A percentile compares a stretch with the other conserved stretches of the same genome.
These are phyloP conservation scores for Schrankia costaestrigalis DNA, from an alignment of 2,888 invertebrate species.

Conservation along the genomic window DNA sequence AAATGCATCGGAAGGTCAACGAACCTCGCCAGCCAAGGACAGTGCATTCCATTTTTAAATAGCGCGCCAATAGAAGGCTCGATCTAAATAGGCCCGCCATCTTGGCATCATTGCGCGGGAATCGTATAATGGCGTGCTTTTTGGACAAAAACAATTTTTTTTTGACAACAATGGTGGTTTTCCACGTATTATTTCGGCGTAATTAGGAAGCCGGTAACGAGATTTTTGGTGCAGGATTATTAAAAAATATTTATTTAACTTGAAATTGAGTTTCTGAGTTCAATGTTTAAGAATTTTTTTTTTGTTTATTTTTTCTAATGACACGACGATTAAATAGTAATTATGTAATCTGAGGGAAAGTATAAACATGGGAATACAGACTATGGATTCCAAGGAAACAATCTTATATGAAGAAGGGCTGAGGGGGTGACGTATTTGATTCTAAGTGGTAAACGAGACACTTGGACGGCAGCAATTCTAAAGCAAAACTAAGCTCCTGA, in stretches of 20 bases:
- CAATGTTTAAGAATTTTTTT: constrained; percentile 8
- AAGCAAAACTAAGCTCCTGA: too few species aligned
- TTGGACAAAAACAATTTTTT: constrained; percentile 61
- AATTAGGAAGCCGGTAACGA: constrained; percentile 74
- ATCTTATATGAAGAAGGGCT: neutral
- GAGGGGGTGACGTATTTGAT: neutral
- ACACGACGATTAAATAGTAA: too few species aligned
- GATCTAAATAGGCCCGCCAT: constrained; percentile 78
- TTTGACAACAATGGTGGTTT: constrained; percentile 59
- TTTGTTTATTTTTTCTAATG: neutral
- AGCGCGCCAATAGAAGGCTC: constrained; percentile 77
- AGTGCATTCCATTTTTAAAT: constrained; percentile 80
- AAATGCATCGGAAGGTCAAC: constrained; percentile 80
- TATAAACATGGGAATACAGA: too few species aligned
- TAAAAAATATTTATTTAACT: constrained; percentile 30
- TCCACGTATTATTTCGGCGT: constrained; percentile 68
- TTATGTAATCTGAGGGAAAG: too few species aligned
- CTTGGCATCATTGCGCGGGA: constrained; percentile 72
- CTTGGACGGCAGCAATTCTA: neutral
- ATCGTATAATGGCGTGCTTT: constrained; percentile 41
- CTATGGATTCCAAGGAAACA: neutral
- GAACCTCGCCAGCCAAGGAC: constrained; percentile 75
- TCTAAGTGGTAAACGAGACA: neutral
- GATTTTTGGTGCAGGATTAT: constrained; percentile 40
- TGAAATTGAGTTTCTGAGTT: constrained; percentile 19